phyloP scores from a whole-genome alignment of 1,140 invertebrate genomes.

The Drosophila lacertosa region DNA sequence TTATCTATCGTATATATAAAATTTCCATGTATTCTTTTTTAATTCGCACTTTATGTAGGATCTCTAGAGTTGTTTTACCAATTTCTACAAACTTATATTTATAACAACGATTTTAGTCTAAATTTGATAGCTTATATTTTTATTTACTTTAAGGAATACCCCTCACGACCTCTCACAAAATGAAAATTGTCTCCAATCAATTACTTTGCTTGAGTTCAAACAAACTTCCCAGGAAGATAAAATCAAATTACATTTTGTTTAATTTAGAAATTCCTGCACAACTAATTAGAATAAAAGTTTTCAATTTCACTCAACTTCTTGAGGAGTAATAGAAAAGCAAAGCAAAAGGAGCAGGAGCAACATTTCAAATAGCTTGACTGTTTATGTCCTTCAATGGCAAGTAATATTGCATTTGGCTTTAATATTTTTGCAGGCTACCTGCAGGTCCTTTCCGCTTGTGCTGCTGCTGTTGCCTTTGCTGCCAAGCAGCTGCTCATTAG shows the following conservation, averaged over 20 bases:
- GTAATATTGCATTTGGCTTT: constrained; percentile 3
- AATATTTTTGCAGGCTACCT: constrained; percentile 6
- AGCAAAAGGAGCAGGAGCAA: not conserved
- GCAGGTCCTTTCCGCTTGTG: not conserved
- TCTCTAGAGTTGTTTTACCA: too few relatives aligned
- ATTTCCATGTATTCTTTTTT: too few relatives aligned
- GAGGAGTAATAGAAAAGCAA: not conserved
- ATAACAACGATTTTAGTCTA: too few relatives aligned
- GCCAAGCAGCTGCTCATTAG: constrained; percentile 34
- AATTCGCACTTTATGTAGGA: too few relatives aligned
- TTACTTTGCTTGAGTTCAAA: not conserved
- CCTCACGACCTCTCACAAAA: too few relatives aligned
- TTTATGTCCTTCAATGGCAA: constrained; percentile 2
- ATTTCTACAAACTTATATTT: too few relatives aligned
- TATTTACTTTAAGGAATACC: too few relatives aligned
- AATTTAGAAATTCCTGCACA: constrained; percentile 9
- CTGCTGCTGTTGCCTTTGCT: not conserved
- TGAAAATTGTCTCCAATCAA: too few relatives aligned
- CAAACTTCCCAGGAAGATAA: not conserved
- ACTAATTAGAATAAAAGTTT: constrained; percentile 8
- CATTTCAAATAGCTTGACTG: constrained; percentile 7
- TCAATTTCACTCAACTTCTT: not conserved
- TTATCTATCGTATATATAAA: too few relatives aligned
- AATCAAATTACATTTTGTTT: not conserved
- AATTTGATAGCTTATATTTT: too few relatives aligned